Evolutionary conservation across 2,888 invertebrate species (phyloP).

Genomic region (Epistrophe grossulariae): DNA sequence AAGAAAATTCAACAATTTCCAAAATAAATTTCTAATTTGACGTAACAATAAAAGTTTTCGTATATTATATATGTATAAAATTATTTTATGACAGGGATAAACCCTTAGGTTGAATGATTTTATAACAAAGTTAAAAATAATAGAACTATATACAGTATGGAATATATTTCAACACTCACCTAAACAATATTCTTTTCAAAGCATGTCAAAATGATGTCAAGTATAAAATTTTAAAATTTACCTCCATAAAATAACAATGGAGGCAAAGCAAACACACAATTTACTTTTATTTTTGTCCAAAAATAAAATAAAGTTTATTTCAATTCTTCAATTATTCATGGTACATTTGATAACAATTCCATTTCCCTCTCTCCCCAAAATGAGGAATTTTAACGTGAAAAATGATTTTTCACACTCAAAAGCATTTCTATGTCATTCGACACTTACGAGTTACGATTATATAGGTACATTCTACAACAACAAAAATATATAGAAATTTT

Average conservation of each 20-base stretch:
- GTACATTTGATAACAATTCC: no score
- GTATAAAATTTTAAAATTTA: no score
- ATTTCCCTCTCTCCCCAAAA: neutral
- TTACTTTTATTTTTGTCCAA: neutral
- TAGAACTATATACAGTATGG: no score
- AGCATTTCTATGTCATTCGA: neutral
- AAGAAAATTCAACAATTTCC: no score
- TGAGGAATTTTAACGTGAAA: neutral
- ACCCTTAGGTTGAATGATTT: no score
- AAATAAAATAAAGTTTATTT: neutral
- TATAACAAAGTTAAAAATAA: neutral
- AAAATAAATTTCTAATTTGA: no score
- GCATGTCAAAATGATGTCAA: no score
- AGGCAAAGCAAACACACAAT: no score
- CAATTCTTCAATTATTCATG: constrained; percentile 6
- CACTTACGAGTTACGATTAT: no score
- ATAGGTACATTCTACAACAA: neutral
- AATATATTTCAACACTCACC: neutral
- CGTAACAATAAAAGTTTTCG: no score
- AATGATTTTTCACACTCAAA: constrained; percentile 6
- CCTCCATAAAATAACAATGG: neutral
- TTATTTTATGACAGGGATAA: no score
- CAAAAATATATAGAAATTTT: neutral
- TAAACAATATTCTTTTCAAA: neutral
- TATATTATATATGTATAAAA: no score